phyloP scores from a whole-genome alignment of 35 echinoderm and acorn worm genomes.

The Chiridota heheva region DNA sequence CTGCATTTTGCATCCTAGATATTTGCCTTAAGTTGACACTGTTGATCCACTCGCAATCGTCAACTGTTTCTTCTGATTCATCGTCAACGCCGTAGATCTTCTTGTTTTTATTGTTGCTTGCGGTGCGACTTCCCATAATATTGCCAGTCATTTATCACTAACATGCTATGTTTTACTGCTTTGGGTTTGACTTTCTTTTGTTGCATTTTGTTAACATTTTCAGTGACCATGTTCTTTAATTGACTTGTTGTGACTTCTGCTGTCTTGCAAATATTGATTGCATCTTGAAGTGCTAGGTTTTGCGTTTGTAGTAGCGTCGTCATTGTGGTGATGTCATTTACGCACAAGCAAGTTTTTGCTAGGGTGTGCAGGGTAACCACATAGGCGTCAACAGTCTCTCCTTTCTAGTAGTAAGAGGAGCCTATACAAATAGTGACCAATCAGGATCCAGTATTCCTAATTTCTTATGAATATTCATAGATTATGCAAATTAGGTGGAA shows the following conservation, averaged over 20 bases:
- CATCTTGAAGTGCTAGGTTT: constrained; percentile 20
- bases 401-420: constrained; percentile 23
- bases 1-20: constrained; percentile 10
- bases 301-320: constrained; percentile 21
- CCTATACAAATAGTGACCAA: no score
- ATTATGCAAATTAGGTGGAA: no score
- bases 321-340: constrained; percentile 1
- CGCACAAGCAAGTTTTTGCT: neutral
- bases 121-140: constrained; percentile 19
- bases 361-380: neutral
- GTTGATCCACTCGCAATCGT: constrained; percentile 32
- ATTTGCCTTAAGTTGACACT: neutral
- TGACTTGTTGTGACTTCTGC: constrained; percentile 1
- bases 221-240: neutral
- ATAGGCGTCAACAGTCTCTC: constrained; percentile 39
- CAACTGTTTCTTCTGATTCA: constrained; percentile 27
- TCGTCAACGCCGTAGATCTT: neutral
- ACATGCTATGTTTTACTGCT: neutral
- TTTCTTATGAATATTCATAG: no score
- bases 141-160: constrained; percentile 25
- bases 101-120: neutral
- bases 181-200: neutral
- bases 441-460: no score
- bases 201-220: constrained; percentile 29
- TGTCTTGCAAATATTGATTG: constrained; percentile 10